A percentile compares a stretch with the other conserved stretches of the same genome.
Evolutionary conservation across 2,888 invertebrate genomes (phyloP).

Genomic region (Hypena proboscidalis): DNA sequence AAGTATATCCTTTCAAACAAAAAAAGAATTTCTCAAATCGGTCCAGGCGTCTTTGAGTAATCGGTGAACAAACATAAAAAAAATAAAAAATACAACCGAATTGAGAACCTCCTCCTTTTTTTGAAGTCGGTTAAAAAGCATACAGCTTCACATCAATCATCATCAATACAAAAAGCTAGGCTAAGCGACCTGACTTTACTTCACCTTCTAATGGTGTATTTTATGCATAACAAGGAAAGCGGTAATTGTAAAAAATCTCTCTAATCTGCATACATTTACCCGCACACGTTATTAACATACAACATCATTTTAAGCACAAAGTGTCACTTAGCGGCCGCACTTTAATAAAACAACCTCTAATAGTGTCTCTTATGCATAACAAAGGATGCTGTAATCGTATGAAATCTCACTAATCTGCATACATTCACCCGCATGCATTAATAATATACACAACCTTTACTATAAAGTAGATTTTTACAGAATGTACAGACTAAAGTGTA

Average conservation of each 20-base stretch:
- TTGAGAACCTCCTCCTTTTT: no score
- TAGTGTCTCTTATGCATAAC: conserved; percentile 12
- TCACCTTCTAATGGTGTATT: conserved; percentile 9
- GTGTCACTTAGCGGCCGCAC: neutral
- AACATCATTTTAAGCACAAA: no score
- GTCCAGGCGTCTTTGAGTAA: no score
- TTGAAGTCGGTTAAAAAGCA: no score
- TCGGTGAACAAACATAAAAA: no score
- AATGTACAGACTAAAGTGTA: no score
- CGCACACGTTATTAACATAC: conserved; percentile 7
- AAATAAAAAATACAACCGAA: no score
- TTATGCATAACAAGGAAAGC: conserved; percentile 10
- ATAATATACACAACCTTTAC: neutral
- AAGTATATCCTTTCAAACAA: no score
- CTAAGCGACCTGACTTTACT: neutral
- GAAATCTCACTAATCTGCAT: conserved; percentile 14
- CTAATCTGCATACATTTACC: conserved; percentile 14
- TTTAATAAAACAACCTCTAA: conserved; percentile 11
- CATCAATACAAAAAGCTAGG: no score
- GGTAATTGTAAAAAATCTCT: conserved; percentile 11
- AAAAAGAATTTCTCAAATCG: no score
- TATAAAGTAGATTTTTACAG: no score
- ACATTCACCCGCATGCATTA: conserved; percentile 12
- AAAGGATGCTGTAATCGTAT: conserved; percentile 10
- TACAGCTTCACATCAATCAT: no score